phyloP scores from a whole-genome alignment of 2,888 invertebrate genomes.

The Ichneumoninae sp. region DNA sequence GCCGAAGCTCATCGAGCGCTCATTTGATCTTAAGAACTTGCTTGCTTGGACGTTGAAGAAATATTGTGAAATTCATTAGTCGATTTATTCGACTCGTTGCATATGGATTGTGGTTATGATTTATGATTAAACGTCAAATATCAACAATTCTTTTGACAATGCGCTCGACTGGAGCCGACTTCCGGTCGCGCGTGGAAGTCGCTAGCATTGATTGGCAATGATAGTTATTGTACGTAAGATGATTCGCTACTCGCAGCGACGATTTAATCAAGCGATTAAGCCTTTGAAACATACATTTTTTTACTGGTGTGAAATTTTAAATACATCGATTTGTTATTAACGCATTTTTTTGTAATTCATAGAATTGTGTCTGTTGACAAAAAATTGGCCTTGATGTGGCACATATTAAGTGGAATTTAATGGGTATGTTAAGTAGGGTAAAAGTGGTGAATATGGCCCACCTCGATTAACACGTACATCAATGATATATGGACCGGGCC shows the following conservation, averaged over 20 bases:
- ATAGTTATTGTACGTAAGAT: neutral
- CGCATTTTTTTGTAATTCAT: too few species aligned
- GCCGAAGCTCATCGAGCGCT: constrained; percentile 6
- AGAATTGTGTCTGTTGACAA: too few species aligned
- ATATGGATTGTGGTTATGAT: neutral
- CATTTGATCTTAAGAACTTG: constrained; percentile 37
- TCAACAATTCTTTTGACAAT: neutral
- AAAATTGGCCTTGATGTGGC: too few species aligned
- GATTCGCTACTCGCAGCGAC: too few species aligned
- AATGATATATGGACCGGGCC: too few species aligned
- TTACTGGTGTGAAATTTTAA: neutral
- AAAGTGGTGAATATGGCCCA: too few species aligned
- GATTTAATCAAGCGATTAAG: neutral
- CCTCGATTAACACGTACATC: too few species aligned
- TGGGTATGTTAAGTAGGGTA: too few species aligned
- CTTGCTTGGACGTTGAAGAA: neutral
- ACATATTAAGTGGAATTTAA: too few species aligned
- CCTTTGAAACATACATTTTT: neutral
- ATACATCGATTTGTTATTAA: too few species aligned
- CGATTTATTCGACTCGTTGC: neutral
- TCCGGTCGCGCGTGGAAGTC: constrained; percentile 16
- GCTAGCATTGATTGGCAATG: neutral
- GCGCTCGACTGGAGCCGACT: constrained; percentile 19
- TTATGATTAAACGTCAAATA: constrained; percentile 2
- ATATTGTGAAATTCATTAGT: neutral